A percentile compares a stretch with the other conserved stretches of the same genome.
Conservation (phyloP, 2,113 vertebrate genomes). For the Ammospiza nelsoni region DNA sequence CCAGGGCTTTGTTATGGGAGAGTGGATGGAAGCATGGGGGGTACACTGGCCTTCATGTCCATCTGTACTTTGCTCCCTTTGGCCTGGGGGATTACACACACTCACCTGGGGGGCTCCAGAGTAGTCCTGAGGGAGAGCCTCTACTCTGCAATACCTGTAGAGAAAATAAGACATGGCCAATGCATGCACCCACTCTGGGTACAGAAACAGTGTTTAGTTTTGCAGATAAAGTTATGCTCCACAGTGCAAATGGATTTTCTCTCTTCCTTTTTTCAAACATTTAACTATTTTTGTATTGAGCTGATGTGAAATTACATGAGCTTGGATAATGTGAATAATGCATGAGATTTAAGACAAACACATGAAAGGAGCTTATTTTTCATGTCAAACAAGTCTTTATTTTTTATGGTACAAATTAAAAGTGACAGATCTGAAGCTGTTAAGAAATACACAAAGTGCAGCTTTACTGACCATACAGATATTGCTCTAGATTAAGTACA, state of each 20-base stretch:
- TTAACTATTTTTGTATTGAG: conserved; percentile 56
- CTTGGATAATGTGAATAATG: conserved; percentile 52
- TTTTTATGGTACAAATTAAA: conserved; percentile 99
- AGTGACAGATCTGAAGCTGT: conserved; percentile 97
- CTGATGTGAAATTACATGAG: conserved; percentile 45
- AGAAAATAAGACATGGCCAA: conserved; percentile 28
- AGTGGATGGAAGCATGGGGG: background rate
- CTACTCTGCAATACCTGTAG: background rate
- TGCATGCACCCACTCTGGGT: background rate
- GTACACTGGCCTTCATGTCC: background rate
- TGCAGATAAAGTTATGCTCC: background rate
- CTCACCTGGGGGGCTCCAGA: background rate
- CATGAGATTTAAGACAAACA: conserved; percentile 68
- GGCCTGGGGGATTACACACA: background rate
- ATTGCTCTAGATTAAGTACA: conserved; percentile 99
- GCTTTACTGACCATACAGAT: conserved; percentile 98
- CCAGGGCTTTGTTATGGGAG: background rate
- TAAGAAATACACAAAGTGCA: conserved; percentile 99
- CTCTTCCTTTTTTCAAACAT: background rate
- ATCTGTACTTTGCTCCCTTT: background rate
- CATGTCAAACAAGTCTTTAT: conserved; percentile 99
- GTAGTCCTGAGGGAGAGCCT: background rate
- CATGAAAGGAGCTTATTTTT: conserved; percentile 70
- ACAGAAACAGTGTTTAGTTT: background rate
- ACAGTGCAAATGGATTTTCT: background rate